Evolutionary conservation across 2,888 invertebrate species (phyloP).

Genomic region (Cryptus viduatorius): DNA sequence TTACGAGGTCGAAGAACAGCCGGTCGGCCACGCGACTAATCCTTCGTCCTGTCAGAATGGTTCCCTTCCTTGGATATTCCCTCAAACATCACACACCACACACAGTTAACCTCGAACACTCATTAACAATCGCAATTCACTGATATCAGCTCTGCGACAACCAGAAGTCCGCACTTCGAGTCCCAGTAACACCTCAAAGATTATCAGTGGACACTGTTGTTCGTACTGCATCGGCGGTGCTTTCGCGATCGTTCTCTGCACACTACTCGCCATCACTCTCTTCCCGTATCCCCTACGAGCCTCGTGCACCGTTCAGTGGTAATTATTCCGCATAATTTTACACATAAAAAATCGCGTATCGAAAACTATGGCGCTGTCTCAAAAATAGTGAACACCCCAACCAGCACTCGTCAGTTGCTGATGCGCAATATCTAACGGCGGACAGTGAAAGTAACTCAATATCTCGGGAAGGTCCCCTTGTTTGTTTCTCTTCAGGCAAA

Average conservation of each 20-base stretch:
- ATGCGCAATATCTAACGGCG: neutral
- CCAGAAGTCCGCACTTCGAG: constrained; percentile 32
- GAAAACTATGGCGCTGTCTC: neutral
- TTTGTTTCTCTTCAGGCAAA: constrained; percentile 75
- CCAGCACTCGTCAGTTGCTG: constrained; percentile 25
- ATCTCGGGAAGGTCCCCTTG: constrained; percentile 69
- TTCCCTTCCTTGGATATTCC: constrained; percentile 15
- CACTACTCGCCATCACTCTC: constrained; percentile 56
- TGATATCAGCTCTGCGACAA: constrained; percentile 27
- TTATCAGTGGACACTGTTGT: constrained; percentile 26
- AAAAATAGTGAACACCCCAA: neutral
- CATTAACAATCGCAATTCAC: neutral
- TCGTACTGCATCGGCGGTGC: constrained; percentile 56
- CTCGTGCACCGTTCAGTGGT: constrained; percentile 78
- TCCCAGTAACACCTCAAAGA: constrained; percentile 9
- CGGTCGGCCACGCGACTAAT: constrained; percentile 23
- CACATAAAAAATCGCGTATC: neutral
- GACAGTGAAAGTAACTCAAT: constrained; percentile 72
- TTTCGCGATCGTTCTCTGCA: constrained; percentile 57
- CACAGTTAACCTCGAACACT: neutral
- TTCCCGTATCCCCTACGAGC: constrained; percentile 79
- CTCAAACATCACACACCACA: neutral
- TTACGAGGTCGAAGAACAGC: constrained; percentile 44
- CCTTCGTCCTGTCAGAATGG: constrained; percentile 30
- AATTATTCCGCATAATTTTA: constrained; percentile 27